Conservation (phyloP, 2,888 invertebrate genomes). For the Serrognathus titanus region DNA sequence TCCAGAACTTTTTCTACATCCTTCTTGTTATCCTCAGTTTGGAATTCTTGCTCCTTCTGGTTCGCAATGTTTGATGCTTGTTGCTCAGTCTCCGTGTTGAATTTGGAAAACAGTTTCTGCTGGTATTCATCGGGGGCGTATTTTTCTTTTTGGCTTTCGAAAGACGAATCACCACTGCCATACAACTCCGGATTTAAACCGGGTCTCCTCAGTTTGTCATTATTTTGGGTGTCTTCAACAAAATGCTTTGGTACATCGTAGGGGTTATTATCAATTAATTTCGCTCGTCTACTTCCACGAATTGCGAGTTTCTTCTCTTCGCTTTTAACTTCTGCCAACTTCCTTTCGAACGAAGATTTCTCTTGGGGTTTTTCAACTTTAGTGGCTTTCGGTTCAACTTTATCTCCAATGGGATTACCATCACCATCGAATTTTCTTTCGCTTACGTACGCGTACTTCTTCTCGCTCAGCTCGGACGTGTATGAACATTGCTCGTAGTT, state of each 20-base stretch:
- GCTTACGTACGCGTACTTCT: conserved; percentile 65
- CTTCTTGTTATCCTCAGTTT: conserved; percentile 46
- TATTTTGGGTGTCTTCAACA: conserved; percentile 28
- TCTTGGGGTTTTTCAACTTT: background rate
- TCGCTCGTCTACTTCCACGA: conserved; percentile 15
- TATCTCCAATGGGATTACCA: conserved; percentile 54
- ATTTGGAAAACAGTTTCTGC: conserved; percentile 46
- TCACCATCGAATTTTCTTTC: conserved; percentile 62
- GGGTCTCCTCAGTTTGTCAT: conserved; percentile 1
- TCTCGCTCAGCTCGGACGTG: conserved; percentile 68
- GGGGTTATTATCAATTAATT: conserved; percentile 29
- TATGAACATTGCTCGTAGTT: conserved; percentile 79
- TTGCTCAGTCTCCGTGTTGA: conserved; percentile 22
- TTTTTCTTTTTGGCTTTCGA: conserved; percentile 8
- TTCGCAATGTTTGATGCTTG: conserved; percentile 47
- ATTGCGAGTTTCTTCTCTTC: conserved; percentile 1
- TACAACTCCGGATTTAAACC: conserved; percentile 28
- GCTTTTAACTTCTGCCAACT: conserved; percentile 3
- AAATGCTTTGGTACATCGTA: conserved; percentile 38
- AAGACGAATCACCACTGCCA: conserved; percentile 19
- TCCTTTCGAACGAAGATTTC: conserved; percentile 13
- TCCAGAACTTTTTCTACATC: conserved; percentile 68
- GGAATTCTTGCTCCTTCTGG: conserved; percentile 40
- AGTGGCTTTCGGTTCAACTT: conserved; percentile 32
- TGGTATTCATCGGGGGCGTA: conserved; percentile 53